Evolutionary conservation across 1,140 invertebrate species (phyloP).

Genomic region (Trichonephila inaurata): DNA sequence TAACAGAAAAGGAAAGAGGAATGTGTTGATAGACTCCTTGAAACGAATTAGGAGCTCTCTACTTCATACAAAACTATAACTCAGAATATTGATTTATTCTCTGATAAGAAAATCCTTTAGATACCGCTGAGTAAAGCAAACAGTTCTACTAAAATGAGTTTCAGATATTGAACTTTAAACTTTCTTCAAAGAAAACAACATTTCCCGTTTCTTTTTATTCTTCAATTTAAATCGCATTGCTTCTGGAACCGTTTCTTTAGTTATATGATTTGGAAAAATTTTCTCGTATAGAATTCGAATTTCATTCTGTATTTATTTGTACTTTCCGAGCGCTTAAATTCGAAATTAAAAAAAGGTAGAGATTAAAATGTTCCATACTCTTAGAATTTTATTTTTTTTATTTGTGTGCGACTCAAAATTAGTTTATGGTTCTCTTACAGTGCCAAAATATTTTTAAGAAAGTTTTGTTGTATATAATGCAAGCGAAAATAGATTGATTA

Average conservation of each 20-base stretch:
- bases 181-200: background rate
- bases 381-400: background rate
- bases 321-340: background rate
- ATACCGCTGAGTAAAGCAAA: background rate
- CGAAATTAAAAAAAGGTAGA: background rate
- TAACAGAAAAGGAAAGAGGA: too few species aligned
- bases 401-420: background rate
- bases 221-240: constrained; percentile 27
- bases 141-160: background rate
- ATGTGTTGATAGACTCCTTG: too few species aligned
- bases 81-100: background rate
- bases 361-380: background rate
- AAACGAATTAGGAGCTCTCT: too few species aligned
- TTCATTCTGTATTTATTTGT: background rate
- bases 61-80: background rate
- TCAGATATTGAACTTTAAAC: background rate
- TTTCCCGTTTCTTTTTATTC: background rate
- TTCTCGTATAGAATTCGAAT: constrained; percentile 10
- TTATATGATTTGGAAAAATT: background rate
- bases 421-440: background rate
- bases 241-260: background rate
- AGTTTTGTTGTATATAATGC: background rate
- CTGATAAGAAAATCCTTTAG: background rate
- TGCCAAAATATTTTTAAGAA: background rate
- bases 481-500: background rate